Evolutionary conservation across 2,888 invertebrate species (phyloP), one percentile per base, ranked within the genome.

Genomic region (Cacoxenus indagator): DNA sequence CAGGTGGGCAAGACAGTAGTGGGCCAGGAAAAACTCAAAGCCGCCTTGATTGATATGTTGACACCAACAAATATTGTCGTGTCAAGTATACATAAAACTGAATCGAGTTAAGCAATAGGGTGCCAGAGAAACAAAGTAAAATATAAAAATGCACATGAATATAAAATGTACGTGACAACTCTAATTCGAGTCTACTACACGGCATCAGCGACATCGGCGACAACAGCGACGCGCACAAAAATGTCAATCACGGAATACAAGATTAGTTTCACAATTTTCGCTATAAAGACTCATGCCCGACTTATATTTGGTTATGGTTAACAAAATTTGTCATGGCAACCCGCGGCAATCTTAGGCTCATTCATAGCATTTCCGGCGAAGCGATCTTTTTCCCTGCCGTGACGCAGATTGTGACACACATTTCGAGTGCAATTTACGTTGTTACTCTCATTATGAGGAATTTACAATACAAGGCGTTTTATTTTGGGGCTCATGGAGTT

Each of bases 231-330:
- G 26, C 54, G 26, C 8, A 37, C 14, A 57, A 57, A 59, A 59
- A 59, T 59, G 31, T 59, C 59, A 59, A 59, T 59, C 37, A 31
- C 29, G 29, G 59, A 29, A 31, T 31, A 59, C n/a, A 29, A 37
- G 14, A 37, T 37, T 8, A 4, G 14, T 51, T 14, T 54, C 54
- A 54, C 24, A 54, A 54, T 54, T 54, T 54, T 8, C 26, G 54
- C 54, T 9, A 54, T 54, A 54, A 54, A 54, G 54, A 19, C 24
- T 54, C 26, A 24, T 22, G 22, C 26, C 24, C 14, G 54, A 54
- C 24, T 54, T 54, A 54, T 26, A 54, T 54, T 54, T 22, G 24
- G 17, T 31, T 22, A 51, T 22, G 4, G 24, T 31, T 17, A 59
- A 31, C 26, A 19, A 14, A 8, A 6, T 55, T 31, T 59, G 59